A percentile compares a stretch with the other conserved stretches of the same genome.
phyloP scores from a whole-genome alignment of 2,888 invertebrate species.

The Nebria salina region DNA sequence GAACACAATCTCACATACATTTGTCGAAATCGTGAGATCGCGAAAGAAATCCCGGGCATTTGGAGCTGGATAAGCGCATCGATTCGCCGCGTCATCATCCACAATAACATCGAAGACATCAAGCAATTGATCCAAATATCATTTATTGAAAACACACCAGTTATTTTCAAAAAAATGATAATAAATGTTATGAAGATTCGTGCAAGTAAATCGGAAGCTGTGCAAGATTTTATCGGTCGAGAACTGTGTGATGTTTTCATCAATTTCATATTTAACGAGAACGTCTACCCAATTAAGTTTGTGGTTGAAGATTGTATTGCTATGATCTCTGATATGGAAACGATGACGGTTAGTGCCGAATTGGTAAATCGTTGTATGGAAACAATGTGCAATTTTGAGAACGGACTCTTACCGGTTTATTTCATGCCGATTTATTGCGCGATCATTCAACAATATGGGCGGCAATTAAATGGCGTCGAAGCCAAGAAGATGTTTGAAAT shows the following conservation, averaged over 20 bases:
- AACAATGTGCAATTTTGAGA: not conserved
- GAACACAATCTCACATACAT: constrained; percentile 9
- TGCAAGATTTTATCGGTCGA: no score
- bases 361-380: not conserved
- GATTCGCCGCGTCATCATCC: not conserved
- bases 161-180: not conserved
- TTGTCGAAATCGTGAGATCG: not conserved
- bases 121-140: not conserved
- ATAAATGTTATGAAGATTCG: no score
- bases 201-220: no score
- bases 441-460: not conserved
- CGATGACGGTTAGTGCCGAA: not conserved
- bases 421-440: constrained; percentile 16
- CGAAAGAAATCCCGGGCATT: not conserved
- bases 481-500: not conserved
- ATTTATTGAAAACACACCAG: not conserved
- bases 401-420: not conserved
- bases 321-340: no score
- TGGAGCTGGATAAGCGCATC: not conserved
- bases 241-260: no score
- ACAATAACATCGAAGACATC: not conserved
- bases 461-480: not conserved
- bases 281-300: no score
- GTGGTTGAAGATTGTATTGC: no score
- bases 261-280: no score